Percentiles rank a stretch among this genome's conserved stretches.
These are phyloP conservation scores for Perizoma flavofasciatum DNA, from an alignment of 2,888 invertebrate species.

Conservation along the genomic window DNA sequence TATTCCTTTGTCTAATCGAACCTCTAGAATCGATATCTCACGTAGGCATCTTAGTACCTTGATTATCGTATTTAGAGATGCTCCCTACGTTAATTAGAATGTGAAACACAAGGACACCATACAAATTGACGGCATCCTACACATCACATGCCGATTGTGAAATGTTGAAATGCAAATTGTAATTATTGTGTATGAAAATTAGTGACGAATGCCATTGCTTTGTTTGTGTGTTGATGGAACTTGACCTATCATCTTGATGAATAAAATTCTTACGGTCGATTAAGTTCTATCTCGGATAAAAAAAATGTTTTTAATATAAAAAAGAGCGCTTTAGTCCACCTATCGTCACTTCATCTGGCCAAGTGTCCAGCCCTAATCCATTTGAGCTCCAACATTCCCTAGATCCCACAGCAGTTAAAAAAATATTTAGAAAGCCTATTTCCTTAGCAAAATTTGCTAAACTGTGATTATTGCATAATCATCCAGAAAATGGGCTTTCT, in stretches of 20 bases:
- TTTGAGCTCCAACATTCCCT: too few relatives aligned
- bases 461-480: too few relatives aligned
- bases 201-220: slow-evolving; percentile 42
- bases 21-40: slow-evolving; percentile 12
- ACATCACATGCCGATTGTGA: slow-evolving; percentile 60
- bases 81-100: slow-evolving; percentile 41
- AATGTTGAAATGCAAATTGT: slow-evolving; percentile 54
- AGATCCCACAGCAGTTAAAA: too few relatives aligned
- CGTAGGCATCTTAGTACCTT: slow-evolving; percentile 29
- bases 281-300: too few relatives aligned
- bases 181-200: slow-evolving; percentile 53
- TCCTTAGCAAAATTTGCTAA: too few relatives aligned
- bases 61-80: slow-evolving; percentile 36
- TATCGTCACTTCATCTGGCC: too few relatives aligned
- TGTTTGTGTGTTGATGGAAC: slow-evolving; percentile 31
- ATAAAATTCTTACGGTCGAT: not conserved
- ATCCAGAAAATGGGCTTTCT: too few relatives aligned
- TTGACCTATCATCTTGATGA: slow-evolving; percentile 19
- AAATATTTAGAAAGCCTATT: too few relatives aligned
- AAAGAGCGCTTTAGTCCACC: too few relatives aligned
- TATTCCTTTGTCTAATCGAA: slow-evolving; percentile 11
- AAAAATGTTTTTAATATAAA: too few relatives aligned
- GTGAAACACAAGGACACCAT: slow-evolving; percentile 41
- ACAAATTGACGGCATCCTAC: slow-evolving; percentile 59
- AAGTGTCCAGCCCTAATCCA: too few relatives aligned